A percentile compares a stretch with the other conserved stretches of the same genome.
Evolutionary conservation across 2,797 vertebrate species (phyloP).

Genomic region (Anniella stebbinsi): DNA sequence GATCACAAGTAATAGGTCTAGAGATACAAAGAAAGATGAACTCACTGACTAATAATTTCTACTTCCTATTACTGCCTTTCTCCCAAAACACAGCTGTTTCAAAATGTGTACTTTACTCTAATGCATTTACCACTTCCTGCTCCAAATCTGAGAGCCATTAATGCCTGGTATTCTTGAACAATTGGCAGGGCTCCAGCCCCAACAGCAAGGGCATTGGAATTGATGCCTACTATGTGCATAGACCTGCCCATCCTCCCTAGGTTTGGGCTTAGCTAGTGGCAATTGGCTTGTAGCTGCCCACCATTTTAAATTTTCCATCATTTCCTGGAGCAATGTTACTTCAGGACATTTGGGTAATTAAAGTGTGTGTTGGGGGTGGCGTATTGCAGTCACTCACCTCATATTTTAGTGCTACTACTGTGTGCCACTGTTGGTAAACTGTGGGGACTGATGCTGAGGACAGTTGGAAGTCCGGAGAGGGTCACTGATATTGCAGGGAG

Average conservation of each 20-base stretch:
- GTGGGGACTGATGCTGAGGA: not conserved
- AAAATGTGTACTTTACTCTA: no score
- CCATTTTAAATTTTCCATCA: not conserved
- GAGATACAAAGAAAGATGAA: not conserved
- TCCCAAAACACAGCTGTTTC: not conserved
- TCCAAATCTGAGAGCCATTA: not conserved
- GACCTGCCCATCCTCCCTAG: not conserved
- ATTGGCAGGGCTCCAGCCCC: not conserved
- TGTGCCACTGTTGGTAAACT: not conserved
- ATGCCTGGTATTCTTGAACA: not conserved
- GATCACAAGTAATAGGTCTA: not conserved
- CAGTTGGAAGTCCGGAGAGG: not conserved
- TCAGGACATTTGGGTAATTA: not conserved
- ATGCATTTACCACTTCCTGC: not conserved
- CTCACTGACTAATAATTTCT: not conserved
- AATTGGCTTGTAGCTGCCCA: not conserved
- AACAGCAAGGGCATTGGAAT: not conserved
- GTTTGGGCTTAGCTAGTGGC: not conserved
- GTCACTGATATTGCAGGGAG: not conserved
- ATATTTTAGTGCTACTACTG: not conserved
- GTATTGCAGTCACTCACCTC: not conserved
- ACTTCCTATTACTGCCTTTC: not conserved
- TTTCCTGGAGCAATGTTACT: not conserved
- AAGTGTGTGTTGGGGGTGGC: not conserved
- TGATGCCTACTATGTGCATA: not conserved